Evolutionary conservation across 2,797 vertebrate species (phyloP), one percentile per base, ranked within the genome.

Genomic region (Lagodon rhomboides): DNA sequence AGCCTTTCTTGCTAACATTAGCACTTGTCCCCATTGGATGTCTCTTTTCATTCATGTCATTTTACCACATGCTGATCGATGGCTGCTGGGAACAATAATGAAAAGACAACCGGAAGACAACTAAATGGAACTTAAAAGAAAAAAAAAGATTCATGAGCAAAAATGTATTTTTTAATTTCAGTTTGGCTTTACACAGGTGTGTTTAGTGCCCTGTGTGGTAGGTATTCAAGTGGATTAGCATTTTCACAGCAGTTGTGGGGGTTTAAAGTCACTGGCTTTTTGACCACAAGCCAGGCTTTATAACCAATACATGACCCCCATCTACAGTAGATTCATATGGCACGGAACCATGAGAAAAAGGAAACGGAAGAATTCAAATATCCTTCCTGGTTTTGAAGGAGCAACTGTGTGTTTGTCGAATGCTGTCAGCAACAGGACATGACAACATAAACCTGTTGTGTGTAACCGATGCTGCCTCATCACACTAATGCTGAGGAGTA

Each of bases 391-490:
- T 70, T 49, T 82, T 51, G 61, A 80, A 71, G 61, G 74, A 84
- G 55, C 58, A 65, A 70, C 27, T 20, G 25, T 16, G 46, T 73
- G 75, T 78, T 80, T 85, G 75, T 75, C 53, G 50, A 16, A 61
- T 22, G 13, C 68, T 73, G 62, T 85, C 82, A 79, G 79, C 49
- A 9, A 71, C 84, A 91, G 89, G 91, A 93, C 78, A 68, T 88
- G 84, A 87, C 91, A 85, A 67, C 84, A 86, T 46, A 65, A 85
- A 89, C 79, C 82, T 80, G 86, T 70, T 85, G 80, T 85, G 82
- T 55, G 58, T 89, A 92, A 71, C 41, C 5, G 51, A 89, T 85
- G 75, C 72, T 60, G 78, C 58, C 59, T 87, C 76, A 77, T 87
- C 86, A 85, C 65, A 25, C 67, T 69, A 65, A 54, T 74, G 51